Percentiles rank a stretch among this genome's conserved stretches.
These are phyloP conservation scores for Acrossocheilus wenchowensis DNA, from an alignment of 2,797 vertebrate species.

Conservation along the genomic window DNA sequence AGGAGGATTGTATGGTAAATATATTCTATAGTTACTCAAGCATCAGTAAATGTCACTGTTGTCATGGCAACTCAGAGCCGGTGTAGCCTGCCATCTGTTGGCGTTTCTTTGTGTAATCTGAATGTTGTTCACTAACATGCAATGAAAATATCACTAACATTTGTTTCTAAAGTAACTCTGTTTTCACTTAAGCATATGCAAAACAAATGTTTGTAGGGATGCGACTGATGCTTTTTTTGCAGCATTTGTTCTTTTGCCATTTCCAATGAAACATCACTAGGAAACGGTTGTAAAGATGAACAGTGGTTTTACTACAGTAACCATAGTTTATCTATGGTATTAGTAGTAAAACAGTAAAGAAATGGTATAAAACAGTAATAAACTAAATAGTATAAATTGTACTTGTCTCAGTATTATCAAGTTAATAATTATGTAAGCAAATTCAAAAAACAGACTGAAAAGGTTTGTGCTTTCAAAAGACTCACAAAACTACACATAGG, in stretches of 20 bases:
- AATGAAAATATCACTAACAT: constrained; percentile 9
- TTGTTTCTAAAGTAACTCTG: neutral
- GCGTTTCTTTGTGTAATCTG: constrained; percentile 6
- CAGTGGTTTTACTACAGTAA: constrained; percentile 2
- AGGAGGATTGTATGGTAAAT: constrained; percentile 24
- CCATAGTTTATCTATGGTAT: neutral
- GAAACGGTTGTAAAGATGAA: neutral
- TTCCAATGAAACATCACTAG: neutral
- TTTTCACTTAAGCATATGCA: constrained; percentile 27
- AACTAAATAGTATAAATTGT: neutral
- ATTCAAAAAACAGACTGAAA: neutral
- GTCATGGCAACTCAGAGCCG: constrained; percentile 10
- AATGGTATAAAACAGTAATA: neutral
- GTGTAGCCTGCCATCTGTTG: constrained; percentile 22
- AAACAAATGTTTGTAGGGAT: constrained; percentile 16
- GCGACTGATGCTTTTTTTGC: neutral
- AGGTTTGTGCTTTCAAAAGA: neutral
- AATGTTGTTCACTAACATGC: constrained; percentile 29
- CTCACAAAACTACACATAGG: neutral
- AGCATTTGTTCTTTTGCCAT: neutral
- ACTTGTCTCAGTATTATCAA: constrained; percentile 28
- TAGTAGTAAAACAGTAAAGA: neutral
- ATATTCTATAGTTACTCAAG: constrained; percentile 31
- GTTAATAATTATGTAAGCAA: neutral
- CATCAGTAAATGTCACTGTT: constrained; percentile 36